Percentiles rank a stretch among this genome's conserved stretches.
Conservation (phyloP, 2,888 invertebrate species). For the Cephalotes varians region DNA sequence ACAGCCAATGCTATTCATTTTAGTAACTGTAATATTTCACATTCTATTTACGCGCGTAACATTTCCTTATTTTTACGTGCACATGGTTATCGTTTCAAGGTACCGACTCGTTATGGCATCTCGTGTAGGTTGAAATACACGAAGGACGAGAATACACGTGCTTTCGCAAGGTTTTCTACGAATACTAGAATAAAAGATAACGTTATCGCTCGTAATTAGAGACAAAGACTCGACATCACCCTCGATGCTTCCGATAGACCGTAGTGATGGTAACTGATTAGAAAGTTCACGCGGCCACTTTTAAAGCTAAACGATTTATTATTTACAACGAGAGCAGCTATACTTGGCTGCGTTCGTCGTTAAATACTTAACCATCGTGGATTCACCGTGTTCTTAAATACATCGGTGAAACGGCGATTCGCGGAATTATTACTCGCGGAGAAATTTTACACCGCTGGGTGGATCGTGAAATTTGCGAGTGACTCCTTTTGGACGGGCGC, state of each 20-base stretch:
- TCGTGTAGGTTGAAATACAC: not conserved
- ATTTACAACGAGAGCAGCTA: conserved; percentile 23
- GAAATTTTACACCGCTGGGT: conserved; percentile 26
- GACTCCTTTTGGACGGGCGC: conserved; percentile 30
- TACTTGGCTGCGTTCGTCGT: conserved; percentile 23
- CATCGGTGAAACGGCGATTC: conserved; percentile 25
- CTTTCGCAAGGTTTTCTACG: not conserved
- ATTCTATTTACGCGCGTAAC: not conserved
- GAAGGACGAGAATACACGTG: conserved; percentile 5
- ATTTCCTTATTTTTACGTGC: conserved; percentile 5
- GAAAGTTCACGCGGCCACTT: conserved; percentile 34
- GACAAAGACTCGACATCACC: not conserved
- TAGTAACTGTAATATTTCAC: conserved; percentile 1
- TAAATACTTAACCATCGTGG: conserved; percentile 12
- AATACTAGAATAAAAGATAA: not conserved
- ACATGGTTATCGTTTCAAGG: not conserved
- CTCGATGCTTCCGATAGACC: not conserved
- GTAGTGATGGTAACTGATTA: conserved; percentile 13
- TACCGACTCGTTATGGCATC: conserved; percentile 24
- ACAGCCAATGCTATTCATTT: not conserved
- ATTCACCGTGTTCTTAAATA: conserved; percentile 10
- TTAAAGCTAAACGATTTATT: conserved; percentile 10
- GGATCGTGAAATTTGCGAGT: conserved; percentile 32
- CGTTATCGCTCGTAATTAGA: conserved; percentile 6
- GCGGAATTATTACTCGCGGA: conserved; percentile 32